Conservation (phyloP, 2,113 vertebrate genomes). For the Fulica atra region DNA sequence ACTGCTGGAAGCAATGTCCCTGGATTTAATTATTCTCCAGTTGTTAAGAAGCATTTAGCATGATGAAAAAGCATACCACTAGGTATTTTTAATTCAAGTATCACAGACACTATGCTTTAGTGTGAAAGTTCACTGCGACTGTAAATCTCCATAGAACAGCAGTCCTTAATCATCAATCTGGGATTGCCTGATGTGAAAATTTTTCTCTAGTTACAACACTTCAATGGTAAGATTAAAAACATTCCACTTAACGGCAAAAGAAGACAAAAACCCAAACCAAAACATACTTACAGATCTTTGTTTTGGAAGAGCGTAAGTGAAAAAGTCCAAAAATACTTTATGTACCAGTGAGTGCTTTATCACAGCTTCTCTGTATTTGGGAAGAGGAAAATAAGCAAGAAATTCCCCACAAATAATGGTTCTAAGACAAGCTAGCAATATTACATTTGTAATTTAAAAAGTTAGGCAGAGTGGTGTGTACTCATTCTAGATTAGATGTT, state of each 20-base stretch:
- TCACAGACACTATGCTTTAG: background rate
- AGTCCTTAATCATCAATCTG: no score
- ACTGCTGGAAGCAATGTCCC: background rate
- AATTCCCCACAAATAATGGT: background rate
- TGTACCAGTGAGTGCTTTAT: slow-evolving; percentile 97
- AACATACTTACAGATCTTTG: slow-evolving; percentile 85
- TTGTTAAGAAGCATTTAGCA: background rate
- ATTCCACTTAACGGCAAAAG: background rate
- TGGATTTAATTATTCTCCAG: background rate
- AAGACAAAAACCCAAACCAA: rapidly evolving
- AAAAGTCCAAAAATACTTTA: slow-evolving; percentile 96
- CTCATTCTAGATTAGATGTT: background rate
- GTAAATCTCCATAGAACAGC: background rate
- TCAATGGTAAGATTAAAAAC: background rate
- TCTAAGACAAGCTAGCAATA: background rate
- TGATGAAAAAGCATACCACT: background rate
- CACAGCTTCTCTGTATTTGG: slow-evolving; percentile 88
- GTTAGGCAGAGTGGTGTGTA: rapidly evolving
- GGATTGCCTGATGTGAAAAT: background rate
- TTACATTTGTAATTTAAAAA: background rate
- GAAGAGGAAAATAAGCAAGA: background rate
- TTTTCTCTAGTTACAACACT: background rate
- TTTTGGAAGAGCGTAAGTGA: slow-evolving; percentile 82
- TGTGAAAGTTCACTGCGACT: background rate
- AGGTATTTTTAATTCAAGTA: background rate